These are phyloP conservation scores for Balaenoptera acutorostrata DNA, from an alignment of 2,113 vertebrate genomes.

Conservation along the genomic window DNA sequence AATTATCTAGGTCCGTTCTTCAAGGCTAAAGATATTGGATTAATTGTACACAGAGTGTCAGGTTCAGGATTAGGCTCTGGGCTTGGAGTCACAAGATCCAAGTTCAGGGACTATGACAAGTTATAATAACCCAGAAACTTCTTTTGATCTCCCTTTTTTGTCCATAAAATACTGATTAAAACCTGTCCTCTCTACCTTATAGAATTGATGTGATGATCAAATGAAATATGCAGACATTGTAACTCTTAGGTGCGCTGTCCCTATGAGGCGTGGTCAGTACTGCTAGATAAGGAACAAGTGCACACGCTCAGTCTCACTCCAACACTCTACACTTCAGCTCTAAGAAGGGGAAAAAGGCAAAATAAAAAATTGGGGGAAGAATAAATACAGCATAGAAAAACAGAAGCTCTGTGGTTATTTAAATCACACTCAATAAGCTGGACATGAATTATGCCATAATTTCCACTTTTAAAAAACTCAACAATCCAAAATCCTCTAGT, in stretches of 20 bases:
- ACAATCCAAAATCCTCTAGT: not conserved
- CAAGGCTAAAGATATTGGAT: not conserved
- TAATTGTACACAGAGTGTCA: not conserved
- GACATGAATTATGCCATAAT: not conserved
- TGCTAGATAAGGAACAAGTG: not conserved
- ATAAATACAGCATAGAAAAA: not conserved
- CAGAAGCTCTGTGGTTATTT: not conserved
- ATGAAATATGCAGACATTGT: not conserved
- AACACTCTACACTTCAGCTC: not conserved
- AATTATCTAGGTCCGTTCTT: not conserved
- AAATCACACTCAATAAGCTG: not conserved
- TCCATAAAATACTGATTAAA: not conserved
- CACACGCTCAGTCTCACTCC: not conserved
- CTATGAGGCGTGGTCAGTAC: not conserved
- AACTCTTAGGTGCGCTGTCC: not conserved
- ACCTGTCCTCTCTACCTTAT: not conserved
- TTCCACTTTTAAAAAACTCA: slow-evolving; percentile 21
- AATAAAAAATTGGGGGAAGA: not conserved
- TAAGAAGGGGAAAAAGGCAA: not conserved
- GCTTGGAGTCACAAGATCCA: not conserved
- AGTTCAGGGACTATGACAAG: not conserved
- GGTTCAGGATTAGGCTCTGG: not conserved
- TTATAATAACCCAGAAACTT: not conserved
- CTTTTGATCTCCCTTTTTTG: not conserved
- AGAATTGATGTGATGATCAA: not conserved